A percentile compares a stretch with the other conserved stretches of the same genome.
Evolutionary conservation across 2,113 vertebrate genomes (phyloP).

Genomic region (Elaphurus davidianus): DNA sequence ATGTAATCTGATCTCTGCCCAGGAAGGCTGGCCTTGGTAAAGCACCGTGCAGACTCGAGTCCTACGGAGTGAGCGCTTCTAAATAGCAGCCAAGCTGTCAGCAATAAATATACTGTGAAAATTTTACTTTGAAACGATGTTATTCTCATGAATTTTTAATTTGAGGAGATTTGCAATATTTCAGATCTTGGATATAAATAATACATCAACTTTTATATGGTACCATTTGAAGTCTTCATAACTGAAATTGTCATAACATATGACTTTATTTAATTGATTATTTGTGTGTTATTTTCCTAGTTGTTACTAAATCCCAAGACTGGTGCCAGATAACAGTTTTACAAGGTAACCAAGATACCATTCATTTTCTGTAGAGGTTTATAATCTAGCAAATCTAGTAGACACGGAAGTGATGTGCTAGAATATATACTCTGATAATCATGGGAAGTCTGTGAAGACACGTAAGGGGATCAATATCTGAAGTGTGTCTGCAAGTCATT

Average conservation of each 20-base stretch:
- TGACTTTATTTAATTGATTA: not conserved
- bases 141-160: not conserved
- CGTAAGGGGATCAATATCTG: rapidly evolving
- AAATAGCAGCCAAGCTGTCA: not conserved
- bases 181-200: not conserved
- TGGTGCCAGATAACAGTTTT: not conserved
- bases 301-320: not conserved
- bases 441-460: not conserved
- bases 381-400: not conserved
- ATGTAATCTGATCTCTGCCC: not conserved
- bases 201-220: not conserved
- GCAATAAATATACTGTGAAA: not conserved
- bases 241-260: not conserved
- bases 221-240: not conserved
- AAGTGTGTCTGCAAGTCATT: not conserved
- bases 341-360: not conserved
- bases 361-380: not conserved
- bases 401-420: not conserved
- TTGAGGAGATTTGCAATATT: not conserved
- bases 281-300: not conserved
- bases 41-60: not conserved
- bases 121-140: not conserved
- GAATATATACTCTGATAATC: not conserved
- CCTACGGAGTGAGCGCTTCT: not conserved
- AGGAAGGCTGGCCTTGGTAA: not conserved